Evolutionary conservation across 2,797 vertebrate species (phyloP).

Genomic region (Chloroceryle inda): DNA sequence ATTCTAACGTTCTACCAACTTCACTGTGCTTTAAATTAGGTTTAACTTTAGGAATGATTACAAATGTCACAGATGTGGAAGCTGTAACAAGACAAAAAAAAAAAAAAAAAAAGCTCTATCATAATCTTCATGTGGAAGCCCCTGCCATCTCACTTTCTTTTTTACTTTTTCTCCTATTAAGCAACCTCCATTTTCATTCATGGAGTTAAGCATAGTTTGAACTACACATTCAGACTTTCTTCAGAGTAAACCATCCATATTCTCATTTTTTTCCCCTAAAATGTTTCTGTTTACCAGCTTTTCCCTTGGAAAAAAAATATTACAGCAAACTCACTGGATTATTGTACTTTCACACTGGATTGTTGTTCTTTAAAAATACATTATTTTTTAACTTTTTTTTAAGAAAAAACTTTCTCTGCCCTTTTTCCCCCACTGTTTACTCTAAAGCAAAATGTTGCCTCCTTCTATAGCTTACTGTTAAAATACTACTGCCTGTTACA

Average conservation of each 20-base stretch:
- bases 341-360: accelerated
- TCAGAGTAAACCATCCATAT: not conserved
- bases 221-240: not conserved
- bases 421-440: not conserved
- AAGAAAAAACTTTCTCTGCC: not conserved
- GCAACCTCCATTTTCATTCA: not conserved
- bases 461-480: not conserved
- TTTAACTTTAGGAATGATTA: not conserved
- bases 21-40: not conserved
- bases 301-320: not conserved
- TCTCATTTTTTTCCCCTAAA: not conserved
- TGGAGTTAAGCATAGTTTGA: not conserved
- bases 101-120: not conserved
- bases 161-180: not conserved
- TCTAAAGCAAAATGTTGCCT: not conserved
- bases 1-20: not conserved
- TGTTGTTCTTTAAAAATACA: accelerated
- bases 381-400: not conserved
- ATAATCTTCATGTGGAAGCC: not conserved
- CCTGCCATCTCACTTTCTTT: not conserved
- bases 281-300: not conserved
- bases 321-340: not conserved
- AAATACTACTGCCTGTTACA: not conserved
- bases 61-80: not conserved
- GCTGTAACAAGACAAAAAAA: not conserved